Base-by-base conservation (phyloP, 1,140 invertebrate genomes). In the Spodoptera litura region DNA sequence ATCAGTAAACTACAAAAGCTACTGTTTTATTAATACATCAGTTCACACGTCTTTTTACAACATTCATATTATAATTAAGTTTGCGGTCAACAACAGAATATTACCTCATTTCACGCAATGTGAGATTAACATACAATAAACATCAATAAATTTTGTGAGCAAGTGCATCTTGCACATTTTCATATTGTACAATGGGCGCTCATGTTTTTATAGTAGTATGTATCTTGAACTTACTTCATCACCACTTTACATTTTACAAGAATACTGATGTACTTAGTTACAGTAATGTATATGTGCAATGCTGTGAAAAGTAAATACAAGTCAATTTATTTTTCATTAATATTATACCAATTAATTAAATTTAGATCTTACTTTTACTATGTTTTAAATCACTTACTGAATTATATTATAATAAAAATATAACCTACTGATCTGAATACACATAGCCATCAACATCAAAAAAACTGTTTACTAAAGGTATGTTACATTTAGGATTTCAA, bases 201-300 rank as follows among this genome's bases (percentile, higher is more conserved):
- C 49, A 31, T 71, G 38, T 20, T 62, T 73, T 20, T 71, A 64
- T 52, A 31, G n/a, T 12, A 56, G 0, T 9, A 55, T 11, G 52
- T 56, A 55, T 70, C 25, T 31, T 56, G 13, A 71, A 71, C 27
- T n/a, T 31, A 70, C 15, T 52, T 35, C 20, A 31, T n/a, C 49
- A 15, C 27, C 51, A 27, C 51, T 53, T 49, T 56, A 71, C 52
- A 59, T 70, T 75, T 68, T 75, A 79, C 78, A 79, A 51, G 44
- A 59, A 35, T 73, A 20, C 56, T 56, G 53, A 55, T 5, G 13
- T 71, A 20, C 10, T 20, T 56, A 56, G 68, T 38, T 38, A 31
- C 51, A 53, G 66, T 52, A 38, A 20, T 56, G 38, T 53, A 56
- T 56, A 71, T 31, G 52, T n/a, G 27, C 52, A 44, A 71, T 55